phyloP scores from a whole-genome alignment of 2,888 invertebrate species.

The Drosophila anomalata region DNA sequence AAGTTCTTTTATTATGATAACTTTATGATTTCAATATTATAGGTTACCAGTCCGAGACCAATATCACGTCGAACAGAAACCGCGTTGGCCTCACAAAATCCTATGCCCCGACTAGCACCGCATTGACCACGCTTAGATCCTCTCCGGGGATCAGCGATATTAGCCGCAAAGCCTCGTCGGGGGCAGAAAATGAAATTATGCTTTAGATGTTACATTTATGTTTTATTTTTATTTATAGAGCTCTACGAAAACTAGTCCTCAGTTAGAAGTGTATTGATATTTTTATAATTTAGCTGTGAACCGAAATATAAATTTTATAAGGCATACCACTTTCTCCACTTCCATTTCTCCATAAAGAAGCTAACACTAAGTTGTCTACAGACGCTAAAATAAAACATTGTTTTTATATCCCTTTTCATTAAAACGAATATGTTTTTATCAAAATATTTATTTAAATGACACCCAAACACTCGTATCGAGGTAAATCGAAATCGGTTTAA shows the following conservation, averaged over 20 bases:
- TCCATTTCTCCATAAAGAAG: background rate
- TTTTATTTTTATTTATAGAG: slow-evolving; percentile 31
- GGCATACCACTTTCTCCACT: slow-evolving; percentile 7
- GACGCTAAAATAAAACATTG: background rate
- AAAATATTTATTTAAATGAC: slow-evolving; percentile 44
- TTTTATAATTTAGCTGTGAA: slow-evolving; percentile 34
- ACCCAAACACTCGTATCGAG: slow-evolving; percentile 22
- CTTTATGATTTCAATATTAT: background rate
- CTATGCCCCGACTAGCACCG: slow-evolving; percentile 30
- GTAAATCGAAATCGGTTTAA: slow-evolving; percentile 23
- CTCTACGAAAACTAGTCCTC: slow-evolving; percentile 29
- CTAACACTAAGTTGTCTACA: background rate
- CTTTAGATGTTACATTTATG: slow-evolving; percentile 17
- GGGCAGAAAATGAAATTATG: slow-evolving; percentile 26
- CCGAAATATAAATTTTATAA: slow-evolving; percentile 33
- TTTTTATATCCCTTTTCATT: background rate
- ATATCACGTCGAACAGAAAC: slow-evolving; percentile 19
- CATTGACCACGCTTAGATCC: slow-evolving; percentile 19
- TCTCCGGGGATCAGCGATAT: slow-evolving; percentile 22
- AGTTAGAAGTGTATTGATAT: slow-evolving; percentile 11
- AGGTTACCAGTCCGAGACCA: slow-evolving; percentile 19
- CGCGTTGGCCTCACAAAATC: slow-evolving; percentile 19
- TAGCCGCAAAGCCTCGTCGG: slow-evolving; percentile 23
- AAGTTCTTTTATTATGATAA: background rate
- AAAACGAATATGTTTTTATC: slow-evolving; percentile 9